phyloP scores from a whole-genome alignment of 2,888 invertebrate species.

The Cantharis rustica region DNA sequence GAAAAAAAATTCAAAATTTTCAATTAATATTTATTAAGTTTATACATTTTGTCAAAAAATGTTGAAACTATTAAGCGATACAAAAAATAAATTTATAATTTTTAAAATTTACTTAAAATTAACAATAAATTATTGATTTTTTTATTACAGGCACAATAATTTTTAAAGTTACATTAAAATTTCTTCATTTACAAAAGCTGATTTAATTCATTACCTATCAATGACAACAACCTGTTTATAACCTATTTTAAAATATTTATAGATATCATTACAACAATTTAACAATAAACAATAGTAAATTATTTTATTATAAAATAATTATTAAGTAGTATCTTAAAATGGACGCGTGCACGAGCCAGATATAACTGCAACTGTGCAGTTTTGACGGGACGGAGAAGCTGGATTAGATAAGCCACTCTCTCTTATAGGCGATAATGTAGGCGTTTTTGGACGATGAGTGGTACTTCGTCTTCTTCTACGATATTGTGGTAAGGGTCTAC shows the following conservation, averaged over 20 bases:
- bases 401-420: constrained; percentile 75
- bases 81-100: neutral
- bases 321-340: constrained; percentile 38
- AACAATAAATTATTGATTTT: neutral
- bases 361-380: constrained; percentile 49
- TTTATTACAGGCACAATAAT: neutral
- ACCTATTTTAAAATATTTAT: neutral
- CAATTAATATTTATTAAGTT: neutral
- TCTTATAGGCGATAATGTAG: constrained; percentile 70
- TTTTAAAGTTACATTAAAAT: neutral
- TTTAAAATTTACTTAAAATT: neutral
- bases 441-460: constrained; percentile 55
- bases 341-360: constrained; percentile 49
- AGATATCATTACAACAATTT: neutral
- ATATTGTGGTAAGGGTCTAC: constrained; percentile 40
- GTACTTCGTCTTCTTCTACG: constrained; percentile 48
- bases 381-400: constrained; percentile 63
- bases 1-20: neutral
- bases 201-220: neutral
- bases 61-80: neutral
- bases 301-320: neutral
- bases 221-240: neutral
- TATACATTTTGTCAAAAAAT: neutral
- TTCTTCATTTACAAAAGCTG: neutral
- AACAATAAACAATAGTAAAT: constrained; percentile 1